These are phyloP conservation scores for Andrena cerasifolii DNA, from an alignment of 1,140 invertebrate species.

Conservation along the genomic window DNA sequence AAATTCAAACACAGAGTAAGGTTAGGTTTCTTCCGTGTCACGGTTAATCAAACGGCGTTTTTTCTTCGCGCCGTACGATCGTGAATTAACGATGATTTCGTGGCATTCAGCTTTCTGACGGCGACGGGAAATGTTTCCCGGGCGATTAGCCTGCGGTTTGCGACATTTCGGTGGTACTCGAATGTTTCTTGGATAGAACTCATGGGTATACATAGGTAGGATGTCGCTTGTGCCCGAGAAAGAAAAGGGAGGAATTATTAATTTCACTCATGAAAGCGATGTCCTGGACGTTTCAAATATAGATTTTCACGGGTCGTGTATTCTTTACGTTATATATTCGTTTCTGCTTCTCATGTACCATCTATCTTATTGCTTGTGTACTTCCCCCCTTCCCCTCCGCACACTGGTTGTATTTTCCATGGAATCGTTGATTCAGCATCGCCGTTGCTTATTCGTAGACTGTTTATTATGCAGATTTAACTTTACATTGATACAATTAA, in stretches of 20 bases:
- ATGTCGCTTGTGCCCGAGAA: not conserved
- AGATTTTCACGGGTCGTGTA: conserved; percentile 35
- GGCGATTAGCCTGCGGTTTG: not conserved
- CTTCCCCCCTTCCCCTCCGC: not conserved
- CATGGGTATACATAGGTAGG: not conserved
- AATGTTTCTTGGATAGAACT: not conserved
- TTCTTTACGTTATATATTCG: conserved; percentile 10
- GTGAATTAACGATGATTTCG: not conserved
- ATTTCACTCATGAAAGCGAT: conserved; percentile 22
- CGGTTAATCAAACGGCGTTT: not conserved
- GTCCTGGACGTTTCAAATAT: conserved; percentile 36
- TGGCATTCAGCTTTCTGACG: not conserved
- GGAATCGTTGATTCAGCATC: not conserved
- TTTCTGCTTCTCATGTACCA: not conserved
- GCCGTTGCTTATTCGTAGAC: not conserved
- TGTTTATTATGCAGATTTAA: not conserved
- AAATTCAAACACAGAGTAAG: conserved; percentile 67
- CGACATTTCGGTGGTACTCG: not conserved
- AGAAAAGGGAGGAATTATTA: conserved; percentile 32
- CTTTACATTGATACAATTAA: not conserved
- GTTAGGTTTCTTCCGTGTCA: conserved; percentile 6
- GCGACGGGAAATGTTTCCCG: not conserved
- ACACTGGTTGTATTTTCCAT: not conserved
- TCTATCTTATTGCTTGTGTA: conserved; percentile 3
- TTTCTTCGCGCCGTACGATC: not conserved